A percentile compares a stretch with the other conserved stretches of the same genome.
Evolutionary conservation across 1,140 invertebrate genomes (phyloP).

Genomic region (Dermatophagoides farinae): DNA sequence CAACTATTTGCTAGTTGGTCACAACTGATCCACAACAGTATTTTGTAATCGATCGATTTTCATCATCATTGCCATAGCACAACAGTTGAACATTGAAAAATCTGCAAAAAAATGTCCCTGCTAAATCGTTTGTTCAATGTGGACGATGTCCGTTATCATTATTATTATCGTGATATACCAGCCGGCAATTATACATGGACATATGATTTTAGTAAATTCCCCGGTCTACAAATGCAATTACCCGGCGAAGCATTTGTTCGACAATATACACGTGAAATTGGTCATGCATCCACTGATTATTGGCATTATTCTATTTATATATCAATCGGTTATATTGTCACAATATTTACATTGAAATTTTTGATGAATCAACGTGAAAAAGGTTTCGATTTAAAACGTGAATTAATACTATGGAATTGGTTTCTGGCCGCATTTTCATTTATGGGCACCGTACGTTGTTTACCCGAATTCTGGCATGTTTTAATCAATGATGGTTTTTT

Average conservation of each 20-base stretch:
- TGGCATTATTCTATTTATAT: conserved; percentile 1
- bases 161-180: background rate
- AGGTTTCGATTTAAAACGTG: conserved; percentile 46
- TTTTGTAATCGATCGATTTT: too few relatives aligned
- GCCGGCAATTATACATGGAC: background rate
- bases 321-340: background rate
- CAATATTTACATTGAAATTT: background rate
- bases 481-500: background rate
- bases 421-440: conserved; percentile 9
- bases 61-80: too few relatives aligned
- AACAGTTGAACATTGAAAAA: too few relatives aligned
- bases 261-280: background rate
- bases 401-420: conserved; percentile 11
- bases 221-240: background rate
- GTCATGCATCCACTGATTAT: background rate
- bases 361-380: conserved; percentile 1
- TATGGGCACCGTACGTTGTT: conserved; percentile 9
- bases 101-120: too few relatives aligned
- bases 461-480: conserved; percentile 5
- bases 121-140: background rate
- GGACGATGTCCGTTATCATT: background rate
- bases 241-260: background rate
- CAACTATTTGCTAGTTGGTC: too few relatives aligned
- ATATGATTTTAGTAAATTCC: background rate
- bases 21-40: too few relatives aligned